Conservation (phyloP, 2,888 invertebrate species). For the Vesta saturnalis region DNA sequence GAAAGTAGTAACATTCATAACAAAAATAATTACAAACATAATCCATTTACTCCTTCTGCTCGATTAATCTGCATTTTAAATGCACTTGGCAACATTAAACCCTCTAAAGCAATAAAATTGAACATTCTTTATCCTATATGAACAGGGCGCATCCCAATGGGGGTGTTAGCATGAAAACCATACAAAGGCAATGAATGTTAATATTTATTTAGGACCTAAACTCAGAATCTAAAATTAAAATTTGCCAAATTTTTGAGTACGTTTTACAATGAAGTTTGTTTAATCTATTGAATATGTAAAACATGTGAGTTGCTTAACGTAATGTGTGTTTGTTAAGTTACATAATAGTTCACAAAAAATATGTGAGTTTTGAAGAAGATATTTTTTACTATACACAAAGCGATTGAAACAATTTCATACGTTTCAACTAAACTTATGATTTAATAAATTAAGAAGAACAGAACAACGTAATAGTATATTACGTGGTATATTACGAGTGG, state of each 20-base stretch:
- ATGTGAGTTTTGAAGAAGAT: too few species aligned
- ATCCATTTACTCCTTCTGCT: slow-evolving; percentile 8
- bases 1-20: not conserved
- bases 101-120: slow-evolving; percentile 21
- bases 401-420: too few species aligned
- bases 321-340: not conserved
- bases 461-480: too few species aligned
- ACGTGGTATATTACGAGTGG: too few species aligned
- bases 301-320: too few species aligned
- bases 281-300: not conserved
- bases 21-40: slow-evolving; percentile 14
- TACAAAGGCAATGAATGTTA: slow-evolving; percentile 17
- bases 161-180: slow-evolving; percentile 15
- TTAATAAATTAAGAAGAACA: too few species aligned
- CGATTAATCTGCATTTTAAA: slow-evolving; percentile 25
- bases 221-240: slow-evolving; percentile 12
- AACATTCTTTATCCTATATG: slow-evolving; percentile 15
- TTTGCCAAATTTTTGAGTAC: not conserved
- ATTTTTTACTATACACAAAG: too few species aligned
- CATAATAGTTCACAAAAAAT: too few species aligned
- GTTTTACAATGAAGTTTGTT: not conserved
- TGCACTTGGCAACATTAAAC: slow-evolving; percentile 20
- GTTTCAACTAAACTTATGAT: too few species aligned
- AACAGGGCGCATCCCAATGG: slow-evolving; percentile 15
- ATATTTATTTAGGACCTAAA: slow-evolving; percentile 24